Percentiles rank a stretch among this genome's conserved stretches.
Conservation (phyloP, 2,888 invertebrate genomes). For the Hemaris fuciformis region DNA sequence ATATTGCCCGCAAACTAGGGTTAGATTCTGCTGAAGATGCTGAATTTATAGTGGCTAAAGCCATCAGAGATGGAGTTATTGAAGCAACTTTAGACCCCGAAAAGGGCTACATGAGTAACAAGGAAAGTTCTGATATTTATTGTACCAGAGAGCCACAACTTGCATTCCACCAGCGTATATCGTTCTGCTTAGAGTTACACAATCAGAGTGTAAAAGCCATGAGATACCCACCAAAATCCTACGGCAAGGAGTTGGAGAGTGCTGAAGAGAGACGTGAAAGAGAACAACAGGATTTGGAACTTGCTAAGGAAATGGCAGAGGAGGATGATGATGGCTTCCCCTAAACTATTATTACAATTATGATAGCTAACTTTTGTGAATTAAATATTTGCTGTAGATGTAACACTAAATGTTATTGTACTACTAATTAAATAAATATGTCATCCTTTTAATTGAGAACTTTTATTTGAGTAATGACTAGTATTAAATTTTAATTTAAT, state of each 20-base stretch:
- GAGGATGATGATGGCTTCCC: constrained; percentile 97
- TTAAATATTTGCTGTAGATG: constrained; percentile 27
- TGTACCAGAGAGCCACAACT: constrained; percentile 97
- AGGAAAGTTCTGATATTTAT: constrained; percentile 98
- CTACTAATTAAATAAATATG: not conserved
- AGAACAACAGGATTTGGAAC: constrained; percentile 98
- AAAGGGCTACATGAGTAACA: constrained; percentile 97
- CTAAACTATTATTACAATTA: constrained; percentile 39
- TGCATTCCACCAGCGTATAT: constrained; percentile 98
- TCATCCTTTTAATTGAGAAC: not conserved
- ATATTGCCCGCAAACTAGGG: constrained; percentile 96
- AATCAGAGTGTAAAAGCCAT: constrained; percentile 99
- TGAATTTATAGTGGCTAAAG: constrained; percentile 99
- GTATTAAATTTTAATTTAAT: too few species aligned
- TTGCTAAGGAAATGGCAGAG: constrained; percentile 99
- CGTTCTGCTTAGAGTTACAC: constrained; percentile 98
- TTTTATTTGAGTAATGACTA: too few species aligned
- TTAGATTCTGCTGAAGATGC: constrained; percentile 98
- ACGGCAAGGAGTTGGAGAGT: constrained; percentile 98
- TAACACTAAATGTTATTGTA: constrained; percentile 24
- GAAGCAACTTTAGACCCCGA: constrained; percentile 98
- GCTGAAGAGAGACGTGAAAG: constrained; percentile 97
- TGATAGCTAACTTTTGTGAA: constrained; percentile 17
- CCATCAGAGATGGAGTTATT: constrained; percentile 98
- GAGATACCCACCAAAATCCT: constrained; percentile 99